Percentiles rank a stretch among this genome's conserved stretches.
phyloP scores from a whole-genome alignment of 2,797 vertebrate species.

The Coreius guichenoti region DNA sequence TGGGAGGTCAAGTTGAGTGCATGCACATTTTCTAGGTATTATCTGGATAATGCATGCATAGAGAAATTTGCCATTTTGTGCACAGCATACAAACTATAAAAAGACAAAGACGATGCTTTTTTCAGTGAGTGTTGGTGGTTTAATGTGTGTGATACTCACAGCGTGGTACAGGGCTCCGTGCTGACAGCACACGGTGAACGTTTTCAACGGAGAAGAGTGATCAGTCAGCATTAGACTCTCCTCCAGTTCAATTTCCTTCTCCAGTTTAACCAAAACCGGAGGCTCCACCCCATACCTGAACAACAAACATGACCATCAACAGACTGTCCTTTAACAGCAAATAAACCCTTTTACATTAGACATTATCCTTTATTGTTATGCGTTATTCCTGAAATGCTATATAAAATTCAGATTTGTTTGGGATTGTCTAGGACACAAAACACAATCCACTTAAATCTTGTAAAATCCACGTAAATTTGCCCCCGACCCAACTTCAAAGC shows the following conservation, averaged over 20 bases:
- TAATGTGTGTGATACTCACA: constrained; percentile 48
- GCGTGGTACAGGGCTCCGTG: constrained; percentile 88
- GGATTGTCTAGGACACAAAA: neutral
- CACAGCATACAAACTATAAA: neutral
- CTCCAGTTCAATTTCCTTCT: constrained; percentile 98
- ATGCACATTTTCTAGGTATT: neutral
- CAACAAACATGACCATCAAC: neutral
- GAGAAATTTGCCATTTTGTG: neutral
- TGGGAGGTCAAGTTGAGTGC: neutral
- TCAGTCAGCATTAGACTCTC: constrained; percentile 88
- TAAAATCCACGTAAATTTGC: neutral
- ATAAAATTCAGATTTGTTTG: neutral
- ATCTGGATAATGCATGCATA: neutral
- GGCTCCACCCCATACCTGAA: constrained; percentile 93
- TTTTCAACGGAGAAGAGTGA: constrained; percentile 81
- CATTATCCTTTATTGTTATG: neutral
- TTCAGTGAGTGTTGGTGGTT: neutral
- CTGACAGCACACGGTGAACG: constrained; percentile 91
- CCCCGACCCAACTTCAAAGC: constrained; percentile 15
- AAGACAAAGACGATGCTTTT: neutral
- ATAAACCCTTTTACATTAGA: neutral
- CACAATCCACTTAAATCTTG: constrained; percentile 4
- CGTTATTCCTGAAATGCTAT: neutral
- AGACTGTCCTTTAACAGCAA: neutral
- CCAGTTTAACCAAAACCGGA: constrained; percentile 93